Evolutionary conservation across 92 coral and sea anemone genomes (phyloP).

Genomic region (Siderastrea siderea): DNA sequence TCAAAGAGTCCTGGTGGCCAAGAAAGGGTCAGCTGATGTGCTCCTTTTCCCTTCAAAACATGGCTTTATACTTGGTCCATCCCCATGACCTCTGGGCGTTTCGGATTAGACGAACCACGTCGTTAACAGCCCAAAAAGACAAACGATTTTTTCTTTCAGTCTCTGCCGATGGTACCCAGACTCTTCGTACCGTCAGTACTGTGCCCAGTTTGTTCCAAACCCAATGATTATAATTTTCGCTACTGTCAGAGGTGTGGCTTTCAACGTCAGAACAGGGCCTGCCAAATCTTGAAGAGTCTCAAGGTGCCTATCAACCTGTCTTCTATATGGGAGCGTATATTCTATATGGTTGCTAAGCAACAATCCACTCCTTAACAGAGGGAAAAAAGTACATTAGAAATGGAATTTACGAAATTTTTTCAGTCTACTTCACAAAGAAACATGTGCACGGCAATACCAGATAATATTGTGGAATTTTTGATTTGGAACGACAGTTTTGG

Average conservation of each 20-base stretch:
- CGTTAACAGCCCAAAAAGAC: background rate
- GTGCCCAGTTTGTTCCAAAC: constrained; percentile 30
- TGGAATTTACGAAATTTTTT: background rate
- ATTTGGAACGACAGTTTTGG: constrained; percentile 20
- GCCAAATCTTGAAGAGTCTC: background rate
- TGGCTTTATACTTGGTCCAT: constrained; percentile 30
- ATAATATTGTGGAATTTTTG: constrained; percentile 6
- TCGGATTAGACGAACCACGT: constrained; percentile 2
- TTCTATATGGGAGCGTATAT: background rate
- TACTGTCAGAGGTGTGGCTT: constrained; percentile 45
- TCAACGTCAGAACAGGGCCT: constrained; percentile 24
- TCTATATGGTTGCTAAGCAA: constrained; percentile 9
- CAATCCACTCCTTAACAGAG: constrained; percentile 12
- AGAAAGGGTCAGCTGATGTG: constrained; percentile 28
- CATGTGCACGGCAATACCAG: constrained; percentile 9
- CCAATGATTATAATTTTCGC: constrained; percentile 35
- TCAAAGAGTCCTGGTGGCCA: constrained; percentile 12
- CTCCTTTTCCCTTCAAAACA: constrained; percentile 32
- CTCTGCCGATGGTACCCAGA: constrained; percentile 23
- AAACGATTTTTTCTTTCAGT: constrained; percentile 2
- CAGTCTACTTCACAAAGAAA: background rate
- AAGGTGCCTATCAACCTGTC: constrained; percentile 6
- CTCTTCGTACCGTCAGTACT: constrained; percentile 33
- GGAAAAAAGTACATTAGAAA: background rate
- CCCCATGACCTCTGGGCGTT: constrained; percentile 34